Evolutionary conservation across 1,140 invertebrate genomes (phyloP).

Genomic region (Penaeus vannamei): DNA sequence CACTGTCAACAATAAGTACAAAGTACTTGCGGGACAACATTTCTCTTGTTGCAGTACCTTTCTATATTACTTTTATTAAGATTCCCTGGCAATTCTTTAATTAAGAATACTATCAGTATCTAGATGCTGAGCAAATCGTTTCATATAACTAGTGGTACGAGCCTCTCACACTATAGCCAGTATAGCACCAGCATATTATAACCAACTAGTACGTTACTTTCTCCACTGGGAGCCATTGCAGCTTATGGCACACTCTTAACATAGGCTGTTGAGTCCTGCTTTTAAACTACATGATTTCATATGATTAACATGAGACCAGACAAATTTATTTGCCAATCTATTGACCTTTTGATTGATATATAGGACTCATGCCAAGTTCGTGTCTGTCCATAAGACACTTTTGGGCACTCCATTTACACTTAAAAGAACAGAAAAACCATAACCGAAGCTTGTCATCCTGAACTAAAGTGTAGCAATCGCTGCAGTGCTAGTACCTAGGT

Average conservation of each 20-base stretch:
- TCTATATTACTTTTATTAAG: constrained; percentile 24
- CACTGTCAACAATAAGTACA: constrained; percentile 44
- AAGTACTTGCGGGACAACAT: constrained; percentile 17
- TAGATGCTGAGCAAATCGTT: constrained; percentile 53
- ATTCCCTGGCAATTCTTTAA: constrained; percentile 50
- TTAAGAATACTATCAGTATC: constrained; percentile 52
- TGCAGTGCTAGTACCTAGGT: constrained; percentile 37
- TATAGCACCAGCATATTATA: constrained; percentile 40
- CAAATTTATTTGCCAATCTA: neutral
- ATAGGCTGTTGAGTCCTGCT: constrained; percentile 38
- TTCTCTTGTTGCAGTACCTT: constrained; percentile 26
- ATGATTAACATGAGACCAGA: neutral
- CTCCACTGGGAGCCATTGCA: constrained; percentile 46
- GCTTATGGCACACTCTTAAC: constrained; percentile 47
- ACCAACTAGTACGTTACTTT: constrained; percentile 37
- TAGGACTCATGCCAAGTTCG: constrained; percentile 12
- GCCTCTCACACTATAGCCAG: constrained; percentile 42
- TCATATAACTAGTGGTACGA: constrained; percentile 51
- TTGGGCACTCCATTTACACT: constrained; percentile 39
- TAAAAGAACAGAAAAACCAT: constrained; percentile 56
- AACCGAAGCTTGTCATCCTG: constrained; percentile 58
- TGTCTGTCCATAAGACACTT: constrained; percentile 41
- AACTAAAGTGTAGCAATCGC: constrained; percentile 42
- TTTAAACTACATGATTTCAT: constrained; percentile 6
- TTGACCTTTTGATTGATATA: constrained; percentile 29